These are phyloP conservation scores for Delphinus delphis DNA, from an alignment of 2,113 vertebrate species.

Conservation along the genomic window DNA sequence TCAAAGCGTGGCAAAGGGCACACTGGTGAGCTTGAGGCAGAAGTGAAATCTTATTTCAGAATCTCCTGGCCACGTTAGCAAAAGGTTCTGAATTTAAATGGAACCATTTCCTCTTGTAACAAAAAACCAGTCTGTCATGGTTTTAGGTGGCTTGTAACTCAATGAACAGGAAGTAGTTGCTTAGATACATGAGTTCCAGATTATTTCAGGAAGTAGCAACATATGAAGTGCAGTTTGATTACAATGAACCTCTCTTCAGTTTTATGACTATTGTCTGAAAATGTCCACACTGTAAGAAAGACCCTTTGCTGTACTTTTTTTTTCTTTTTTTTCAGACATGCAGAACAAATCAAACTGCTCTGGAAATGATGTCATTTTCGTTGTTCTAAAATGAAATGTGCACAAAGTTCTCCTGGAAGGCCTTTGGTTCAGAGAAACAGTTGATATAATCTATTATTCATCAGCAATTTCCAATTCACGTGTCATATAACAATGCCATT, in stretches of 20 bases:
- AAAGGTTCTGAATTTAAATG: background rate
- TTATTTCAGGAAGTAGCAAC: conserved; percentile 21
- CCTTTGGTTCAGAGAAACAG: background rate
- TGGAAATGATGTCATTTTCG: conserved; percentile 52
- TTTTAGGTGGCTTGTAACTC: background rate
- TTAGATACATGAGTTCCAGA: background rate
- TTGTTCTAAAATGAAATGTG: conserved; percentile 23
- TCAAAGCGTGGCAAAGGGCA: background rate
- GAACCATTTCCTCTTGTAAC: background rate
- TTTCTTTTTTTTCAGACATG: no score
- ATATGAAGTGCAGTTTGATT: background rate
- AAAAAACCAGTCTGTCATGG: conserved; percentile 10
- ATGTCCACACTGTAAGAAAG: background rate
- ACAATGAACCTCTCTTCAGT: background rate
- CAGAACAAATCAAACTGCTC: conserved; percentile 25
- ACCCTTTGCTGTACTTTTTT: background rate
- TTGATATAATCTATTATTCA: conserved; percentile 36
- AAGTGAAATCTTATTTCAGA: background rate
- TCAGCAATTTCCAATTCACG: background rate
- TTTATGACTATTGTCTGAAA: background rate
- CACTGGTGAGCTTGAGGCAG: background rate
- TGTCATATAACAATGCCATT: conserved; percentile 33
- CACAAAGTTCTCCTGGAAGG: conserved; percentile 16
- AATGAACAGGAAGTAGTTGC: conserved; percentile 17
- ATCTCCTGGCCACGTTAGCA: background rate